These are phyloP conservation scores for Myotis lucifugus DNA, from an alignment of 2,113 vertebrate genomes.

Conservation along the genomic window DNA sequence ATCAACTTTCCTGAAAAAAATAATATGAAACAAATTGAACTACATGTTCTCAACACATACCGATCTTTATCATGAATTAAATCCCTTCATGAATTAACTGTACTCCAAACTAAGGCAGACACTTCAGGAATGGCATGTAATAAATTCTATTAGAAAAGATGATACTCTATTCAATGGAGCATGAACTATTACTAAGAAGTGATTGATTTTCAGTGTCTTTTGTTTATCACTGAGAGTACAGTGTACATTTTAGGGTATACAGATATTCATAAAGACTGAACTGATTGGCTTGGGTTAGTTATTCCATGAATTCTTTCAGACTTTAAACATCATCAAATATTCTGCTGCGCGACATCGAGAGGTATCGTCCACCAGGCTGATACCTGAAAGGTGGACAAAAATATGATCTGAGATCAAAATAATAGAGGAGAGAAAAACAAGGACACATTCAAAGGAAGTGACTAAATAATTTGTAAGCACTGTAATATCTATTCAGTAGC, in stretches of 20 bases:
- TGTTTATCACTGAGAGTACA: slow-evolving; percentile 37
- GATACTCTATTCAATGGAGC: slow-evolving; percentile 35
- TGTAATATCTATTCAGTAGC: slow-evolving; percentile 35
- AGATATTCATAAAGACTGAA: slow-evolving; percentile 67
- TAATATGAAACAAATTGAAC: slow-evolving; percentile 48
- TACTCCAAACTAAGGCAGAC: slow-evolving; percentile 62
- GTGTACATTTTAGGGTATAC: slow-evolving; percentile 57
- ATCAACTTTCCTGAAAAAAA: slow-evolving; percentile 50
- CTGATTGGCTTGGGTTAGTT: slow-evolving; percentile 51
- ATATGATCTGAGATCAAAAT: slow-evolving; percentile 50
- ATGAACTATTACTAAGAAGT: slow-evolving; percentile 59
- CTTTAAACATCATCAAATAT: slow-evolving; percentile 96
- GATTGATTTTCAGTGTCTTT: slow-evolving; percentile 60
- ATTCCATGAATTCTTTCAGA: slow-evolving; percentile 61
- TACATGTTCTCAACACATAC: slow-evolving; percentile 44
- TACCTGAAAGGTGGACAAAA: slow-evolving; percentile 85
- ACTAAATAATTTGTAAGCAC: slow-evolving; percentile 29
- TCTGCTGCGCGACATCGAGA: slow-evolving; percentile 94
- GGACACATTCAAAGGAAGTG: slow-evolving; percentile 42
- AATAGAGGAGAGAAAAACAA: slow-evolving; percentile 43
- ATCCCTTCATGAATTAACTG: slow-evolving; percentile 7
- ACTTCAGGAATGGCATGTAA: slow-evolving; percentile 44
- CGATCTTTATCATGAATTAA: slow-evolving; percentile 46
- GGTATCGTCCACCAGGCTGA: slow-evolving; percentile 92
- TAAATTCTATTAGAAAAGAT: slow-evolving; percentile 65